A percentile compares a stretch with the other conserved stretches of the same genome.
These are phyloP conservation scores for Danaus chrysippus DNA, from an alignment of 2,888 invertebrate genomes.

Conservation along the genomic window DNA sequence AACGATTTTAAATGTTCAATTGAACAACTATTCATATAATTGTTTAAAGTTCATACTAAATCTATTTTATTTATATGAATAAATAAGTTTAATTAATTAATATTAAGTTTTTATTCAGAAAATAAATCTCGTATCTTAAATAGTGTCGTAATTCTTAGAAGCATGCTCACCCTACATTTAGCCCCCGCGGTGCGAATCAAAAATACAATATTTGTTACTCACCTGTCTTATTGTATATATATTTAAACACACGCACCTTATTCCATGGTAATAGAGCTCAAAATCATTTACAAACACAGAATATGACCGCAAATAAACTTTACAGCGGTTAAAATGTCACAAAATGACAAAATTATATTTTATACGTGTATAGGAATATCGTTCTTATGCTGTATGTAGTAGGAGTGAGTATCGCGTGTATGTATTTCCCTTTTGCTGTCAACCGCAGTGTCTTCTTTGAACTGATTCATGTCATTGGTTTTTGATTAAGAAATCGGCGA, in stretches of 20 bases:
- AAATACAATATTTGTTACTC: constrained; percentile 25
- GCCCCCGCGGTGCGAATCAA: constrained; percentile 29
- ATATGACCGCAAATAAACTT: not conserved
- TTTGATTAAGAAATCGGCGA: not conserved
- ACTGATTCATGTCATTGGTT: not conserved
- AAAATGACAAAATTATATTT: constrained; percentile 6
- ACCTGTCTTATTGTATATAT: not conserved
- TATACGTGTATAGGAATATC: not conserved
- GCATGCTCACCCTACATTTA: constrained; percentile 17
- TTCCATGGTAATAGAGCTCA: not conserved
- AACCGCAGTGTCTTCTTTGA: constrained; percentile 1
- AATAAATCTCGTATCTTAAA: not conserved
- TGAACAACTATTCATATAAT: too few relatives aligned
- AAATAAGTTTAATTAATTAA: too few relatives aligned
- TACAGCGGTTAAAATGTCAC: constrained; percentile 2
- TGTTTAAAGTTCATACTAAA: too few relatives aligned
- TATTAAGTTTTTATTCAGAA: too few relatives aligned
- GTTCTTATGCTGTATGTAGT: not conserved
- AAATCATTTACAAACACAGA: not conserved
- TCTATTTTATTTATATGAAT: too few relatives aligned
- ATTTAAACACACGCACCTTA: not conserved
- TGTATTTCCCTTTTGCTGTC: not conserved
- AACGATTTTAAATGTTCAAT: too few relatives aligned
- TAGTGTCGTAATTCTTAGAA: not conserved
- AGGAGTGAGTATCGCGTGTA: not conserved